A percentile compares a stretch with the other conserved stretches of the same genome.
phyloP scores from a whole-genome alignment of 2,797 vertebrate species.

The Clarias pachynema region DNA sequence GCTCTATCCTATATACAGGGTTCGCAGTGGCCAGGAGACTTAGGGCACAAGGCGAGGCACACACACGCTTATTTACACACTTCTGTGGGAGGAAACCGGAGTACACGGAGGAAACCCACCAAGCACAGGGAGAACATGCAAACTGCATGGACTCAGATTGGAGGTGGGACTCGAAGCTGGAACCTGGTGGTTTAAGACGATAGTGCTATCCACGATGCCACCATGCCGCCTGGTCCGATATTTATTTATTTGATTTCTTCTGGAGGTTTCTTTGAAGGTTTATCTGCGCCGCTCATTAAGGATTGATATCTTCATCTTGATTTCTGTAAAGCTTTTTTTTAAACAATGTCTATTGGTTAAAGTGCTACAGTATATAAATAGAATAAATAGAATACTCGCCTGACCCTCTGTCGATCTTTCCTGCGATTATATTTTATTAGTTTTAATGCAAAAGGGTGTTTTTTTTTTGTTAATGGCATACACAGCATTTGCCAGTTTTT shows the following conservation, averaged over 20 bases:
- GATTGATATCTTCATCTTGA: background rate
- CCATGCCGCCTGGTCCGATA: too few species aligned
- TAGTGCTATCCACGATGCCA: too few species aligned
- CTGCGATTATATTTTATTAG: background rate
- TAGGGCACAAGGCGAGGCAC: too few species aligned
- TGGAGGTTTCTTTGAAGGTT: background rate
- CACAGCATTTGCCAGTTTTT: conserved; percentile 20
- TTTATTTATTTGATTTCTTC: background rate
- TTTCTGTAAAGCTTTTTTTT: background rate
- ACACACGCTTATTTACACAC: too few species aligned
- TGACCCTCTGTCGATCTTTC: background rate
- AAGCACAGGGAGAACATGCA: too few species aligned
- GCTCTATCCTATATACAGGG: too few species aligned
- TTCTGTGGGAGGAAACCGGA: too few species aligned
- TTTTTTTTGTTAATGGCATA: background rate
- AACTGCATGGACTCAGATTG: too few species aligned
- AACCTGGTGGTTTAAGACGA: too few species aligned
- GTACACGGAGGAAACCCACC: too few species aligned
- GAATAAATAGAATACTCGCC: background rate
- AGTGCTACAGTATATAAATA: background rate
- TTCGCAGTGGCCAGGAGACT: too few species aligned
- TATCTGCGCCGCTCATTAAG: background rate
- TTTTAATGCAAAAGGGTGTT: background rate
- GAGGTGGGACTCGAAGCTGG: too few species aligned
- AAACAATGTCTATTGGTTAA: background rate